phyloP scores from a whole-genome alignment of 2,888 invertebrate species.

The Andricus quercusramuli region DNA sequence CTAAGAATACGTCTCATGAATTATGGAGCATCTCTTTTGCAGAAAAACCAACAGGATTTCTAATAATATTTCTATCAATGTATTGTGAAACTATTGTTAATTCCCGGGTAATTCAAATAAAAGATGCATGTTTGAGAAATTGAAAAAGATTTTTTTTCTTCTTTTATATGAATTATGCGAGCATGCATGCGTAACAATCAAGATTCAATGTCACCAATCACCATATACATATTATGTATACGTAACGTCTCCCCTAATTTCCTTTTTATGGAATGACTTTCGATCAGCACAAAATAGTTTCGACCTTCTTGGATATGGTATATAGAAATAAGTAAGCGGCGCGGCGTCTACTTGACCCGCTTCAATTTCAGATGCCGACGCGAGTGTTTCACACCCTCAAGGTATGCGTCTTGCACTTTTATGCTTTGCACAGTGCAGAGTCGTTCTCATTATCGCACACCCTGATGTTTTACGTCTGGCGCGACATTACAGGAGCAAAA shows the following conservation, averaged over 20 bases:
- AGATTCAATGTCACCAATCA: conserved; percentile 24
- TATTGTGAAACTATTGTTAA: background rate
- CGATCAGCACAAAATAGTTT: conserved; percentile 36
- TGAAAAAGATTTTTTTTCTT: background rate
- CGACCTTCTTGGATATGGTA: conserved; percentile 21
- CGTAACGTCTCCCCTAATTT: conserved; percentile 32
- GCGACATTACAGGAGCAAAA: conserved; percentile 26
- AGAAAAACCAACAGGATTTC: conserved; percentile 10
- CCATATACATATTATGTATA: background rate
- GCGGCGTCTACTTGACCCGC: conserved; percentile 30
- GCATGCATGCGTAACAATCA: conserved; percentile 23
- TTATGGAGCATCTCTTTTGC: conserved; percentile 8
- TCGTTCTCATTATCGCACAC: conserved; percentile 31
- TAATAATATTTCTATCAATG: conserved; percentile 3
- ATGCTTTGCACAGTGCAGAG: conserved; percentile 1
- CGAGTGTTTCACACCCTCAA: conserved; percentile 14
- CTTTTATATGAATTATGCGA: conserved; percentile 6
- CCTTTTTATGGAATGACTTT: conserved; percentile 39
- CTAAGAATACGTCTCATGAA: conserved; percentile 4
- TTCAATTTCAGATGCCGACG: conserved; percentile 33
- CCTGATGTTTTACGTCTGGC: conserved; percentile 36
- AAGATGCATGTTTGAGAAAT: background rate
- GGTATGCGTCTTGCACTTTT: conserved; percentile 25
- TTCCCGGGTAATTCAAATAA: background rate
- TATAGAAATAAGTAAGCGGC: conserved; percentile 17